Evolutionary conservation across 2,888 invertebrate genomes (phyloP).

Genomic region (Sinohyriopsis cumingii): DNA sequence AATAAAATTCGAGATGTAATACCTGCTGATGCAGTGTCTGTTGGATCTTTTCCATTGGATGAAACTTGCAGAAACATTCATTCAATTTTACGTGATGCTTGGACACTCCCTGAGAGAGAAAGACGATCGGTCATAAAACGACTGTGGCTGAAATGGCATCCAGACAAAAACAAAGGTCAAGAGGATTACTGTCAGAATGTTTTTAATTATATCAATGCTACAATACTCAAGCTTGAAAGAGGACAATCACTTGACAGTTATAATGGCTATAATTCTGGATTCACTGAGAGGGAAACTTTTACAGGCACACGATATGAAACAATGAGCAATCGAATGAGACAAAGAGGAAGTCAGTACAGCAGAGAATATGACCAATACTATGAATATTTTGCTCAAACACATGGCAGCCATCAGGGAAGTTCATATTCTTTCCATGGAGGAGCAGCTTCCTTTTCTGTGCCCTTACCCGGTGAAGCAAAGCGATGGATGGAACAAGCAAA

Average conservation of each 20-base stretch:
- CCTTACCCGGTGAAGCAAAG: constrained; percentile 14
- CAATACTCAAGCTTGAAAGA: constrained; percentile 9
- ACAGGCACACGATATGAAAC: no score
- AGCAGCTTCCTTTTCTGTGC: no score
- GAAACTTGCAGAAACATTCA: neutral
- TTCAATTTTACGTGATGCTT: constrained; percentile 4
- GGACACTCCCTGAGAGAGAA: constrained; percentile 12
- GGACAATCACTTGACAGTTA: constrained; percentile 10
- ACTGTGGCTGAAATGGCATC: constrained; percentile 18
- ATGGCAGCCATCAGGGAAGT: no score
- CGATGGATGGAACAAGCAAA: constrained; percentile 41
- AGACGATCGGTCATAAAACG: constrained; percentile 11
- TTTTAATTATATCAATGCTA: constrained; percentile 19
- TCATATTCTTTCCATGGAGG: no score
- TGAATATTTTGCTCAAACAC: no score
- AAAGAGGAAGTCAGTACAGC: no score
- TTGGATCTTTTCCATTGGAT: no score
- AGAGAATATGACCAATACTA: no score
- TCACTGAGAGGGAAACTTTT: no score
- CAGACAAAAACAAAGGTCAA: constrained; percentile 22
- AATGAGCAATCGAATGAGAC: no score
- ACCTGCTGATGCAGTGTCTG: no score
- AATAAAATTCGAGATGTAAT: no score
- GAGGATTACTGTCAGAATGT: constrained; percentile 10
- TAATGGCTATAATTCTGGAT: neutral